These are phyloP conservation scores for Agrotis clavis DNA, from an alignment of 2,888 invertebrate species.

Conservation along the genomic window DNA sequence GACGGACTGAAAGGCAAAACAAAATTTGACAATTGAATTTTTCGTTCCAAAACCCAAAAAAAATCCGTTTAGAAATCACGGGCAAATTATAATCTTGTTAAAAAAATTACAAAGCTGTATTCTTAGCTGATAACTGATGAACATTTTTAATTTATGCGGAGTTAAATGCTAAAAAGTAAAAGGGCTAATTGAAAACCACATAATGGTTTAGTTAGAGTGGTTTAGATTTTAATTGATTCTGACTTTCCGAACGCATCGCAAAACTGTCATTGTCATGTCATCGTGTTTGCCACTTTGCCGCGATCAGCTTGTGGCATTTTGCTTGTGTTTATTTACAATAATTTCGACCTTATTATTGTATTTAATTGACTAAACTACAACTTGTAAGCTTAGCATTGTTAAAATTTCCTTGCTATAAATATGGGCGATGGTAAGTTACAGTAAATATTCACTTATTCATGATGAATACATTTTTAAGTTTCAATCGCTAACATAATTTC, in stretches of 20 bases:
- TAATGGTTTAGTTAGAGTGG: too few relatives aligned
- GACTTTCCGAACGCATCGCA: slow-evolving; percentile 7
- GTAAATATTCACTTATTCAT: background rate
- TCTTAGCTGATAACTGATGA: too few relatives aligned
- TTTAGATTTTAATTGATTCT: too few relatives aligned
- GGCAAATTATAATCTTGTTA: background rate
- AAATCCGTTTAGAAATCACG: too few relatives aligned
- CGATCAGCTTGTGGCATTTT: background rate
- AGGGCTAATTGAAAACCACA: too few relatives aligned
- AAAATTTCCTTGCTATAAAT: slow-evolving; percentile 6
- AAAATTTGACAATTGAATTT: slow-evolving; percentile 70
- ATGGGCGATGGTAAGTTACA: slow-evolving; percentile 74
- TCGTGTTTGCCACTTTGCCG: background rate
- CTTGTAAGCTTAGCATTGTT: background rate
- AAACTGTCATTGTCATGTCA: background rate
- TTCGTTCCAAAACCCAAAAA: slow-evolving; percentile 64
- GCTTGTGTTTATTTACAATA: slow-evolving; percentile 27
- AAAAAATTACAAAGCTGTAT: background rate
- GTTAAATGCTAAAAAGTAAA: too few relatives aligned
- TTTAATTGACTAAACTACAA: background rate
- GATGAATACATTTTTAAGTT: background rate
- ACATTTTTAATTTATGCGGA: too few relatives aligned
- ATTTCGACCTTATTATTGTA: background rate
- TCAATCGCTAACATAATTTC: background rate
- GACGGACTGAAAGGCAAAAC: slow-evolving; percentile 64